phyloP scores from a whole-genome alignment of 2,888 invertebrate species.

The Andricus curvator region DNA sequence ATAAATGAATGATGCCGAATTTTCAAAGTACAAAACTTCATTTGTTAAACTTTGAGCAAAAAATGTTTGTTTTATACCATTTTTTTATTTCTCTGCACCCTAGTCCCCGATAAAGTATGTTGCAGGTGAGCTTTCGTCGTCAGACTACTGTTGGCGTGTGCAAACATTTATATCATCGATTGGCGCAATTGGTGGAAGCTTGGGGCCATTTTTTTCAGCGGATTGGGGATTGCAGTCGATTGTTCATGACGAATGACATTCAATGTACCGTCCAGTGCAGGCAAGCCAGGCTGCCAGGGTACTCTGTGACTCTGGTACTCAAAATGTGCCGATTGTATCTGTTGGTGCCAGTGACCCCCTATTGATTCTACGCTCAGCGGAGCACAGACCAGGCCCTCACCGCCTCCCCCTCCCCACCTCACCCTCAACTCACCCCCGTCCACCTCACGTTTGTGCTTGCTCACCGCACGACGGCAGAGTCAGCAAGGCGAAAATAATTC shows the following conservation, averaged over 20 bases:
- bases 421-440: constrained; percentile 31
- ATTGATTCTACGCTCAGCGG: constrained; percentile 75
- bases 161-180: constrained; percentile 4
- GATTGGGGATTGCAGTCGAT: constrained; percentile 39
- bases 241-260: constrained; percentile 44
- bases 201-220: background rate
- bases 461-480: constrained; percentile 47
- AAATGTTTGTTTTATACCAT: background rate
- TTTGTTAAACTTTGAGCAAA: no score
- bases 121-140: background rate
- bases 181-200: constrained; percentile 7
- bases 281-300: constrained; percentile 16
- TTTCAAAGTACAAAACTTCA: no score
- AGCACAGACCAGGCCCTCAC: constrained; percentile 69
- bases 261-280: constrained; percentile 26
- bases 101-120: background rate
- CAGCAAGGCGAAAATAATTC: constrained; percentile 55
- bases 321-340: constrained; percentile 76
- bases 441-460: constrained; percentile 38
- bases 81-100: background rate
- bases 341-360: constrained; percentile 77
- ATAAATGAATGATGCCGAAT: no score
- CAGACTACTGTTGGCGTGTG: background rate
- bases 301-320: constrained; percentile 55
- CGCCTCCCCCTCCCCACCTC: constrained; percentile 54